Percentiles rank a stretch among this genome's conserved stretches.
phyloP scores from a whole-genome alignment of 1,140 invertebrate species.

The Neotoxoptera formosana region DNA sequence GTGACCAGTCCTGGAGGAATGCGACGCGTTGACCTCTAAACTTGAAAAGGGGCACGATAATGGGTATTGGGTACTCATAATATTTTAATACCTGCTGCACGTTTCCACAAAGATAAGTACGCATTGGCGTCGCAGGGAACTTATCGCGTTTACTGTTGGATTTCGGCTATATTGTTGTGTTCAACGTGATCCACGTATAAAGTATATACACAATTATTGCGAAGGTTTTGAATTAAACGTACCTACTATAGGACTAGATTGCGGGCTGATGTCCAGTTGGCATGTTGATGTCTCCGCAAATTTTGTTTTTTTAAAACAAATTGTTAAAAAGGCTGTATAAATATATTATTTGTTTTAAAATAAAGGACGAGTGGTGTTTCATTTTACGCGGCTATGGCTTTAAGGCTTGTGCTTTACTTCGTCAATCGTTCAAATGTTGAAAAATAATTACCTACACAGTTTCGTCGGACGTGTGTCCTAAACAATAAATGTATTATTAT shows the following conservation, averaged over 20 bases:
- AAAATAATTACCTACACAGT: neutral
- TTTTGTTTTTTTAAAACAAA: too few species aligned
- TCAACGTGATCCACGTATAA: neutral
- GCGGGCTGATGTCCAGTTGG: neutral
- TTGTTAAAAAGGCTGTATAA: neutral
- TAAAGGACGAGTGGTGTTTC: neutral
- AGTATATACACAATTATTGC: neutral
- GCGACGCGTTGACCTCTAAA: conserved; percentile 52
- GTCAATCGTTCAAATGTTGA: neutral
- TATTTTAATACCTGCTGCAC: neutral
- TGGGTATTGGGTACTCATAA: neutral
- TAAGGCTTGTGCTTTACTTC: neutral
- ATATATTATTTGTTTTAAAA: neutral
- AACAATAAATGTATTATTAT: neutral
- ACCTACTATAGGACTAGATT: neutral
- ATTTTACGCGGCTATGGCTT: neutral
- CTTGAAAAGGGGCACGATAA: conserved; percentile 47
- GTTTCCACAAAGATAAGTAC: neutral
- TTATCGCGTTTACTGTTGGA: neutral
- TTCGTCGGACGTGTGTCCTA: neutral
- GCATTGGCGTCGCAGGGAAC: neutral
- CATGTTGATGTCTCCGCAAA: neutral
- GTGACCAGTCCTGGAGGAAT: conserved; percentile 51
- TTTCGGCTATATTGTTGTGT: neutral
- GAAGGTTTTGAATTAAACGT: neutral